Conservation (phyloP, 2,797 vertebrate genomes). For the Pangasius mekongensis region DNA sequence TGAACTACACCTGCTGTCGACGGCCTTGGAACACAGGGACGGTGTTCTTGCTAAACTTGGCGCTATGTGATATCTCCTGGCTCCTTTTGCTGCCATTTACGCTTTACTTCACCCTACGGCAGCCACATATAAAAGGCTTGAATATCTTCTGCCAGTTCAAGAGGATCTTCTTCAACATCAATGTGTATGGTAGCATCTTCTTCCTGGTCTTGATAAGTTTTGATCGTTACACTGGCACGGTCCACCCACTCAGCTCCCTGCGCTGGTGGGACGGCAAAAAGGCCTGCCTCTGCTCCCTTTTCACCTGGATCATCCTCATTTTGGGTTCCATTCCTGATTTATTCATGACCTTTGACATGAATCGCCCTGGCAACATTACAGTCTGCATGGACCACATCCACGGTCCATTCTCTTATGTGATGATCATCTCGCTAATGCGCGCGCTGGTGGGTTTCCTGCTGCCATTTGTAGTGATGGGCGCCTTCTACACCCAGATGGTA, state of each 20-base stretch:
- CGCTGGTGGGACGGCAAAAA: conserved; percentile 79
- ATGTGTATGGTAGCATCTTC: conserved; percentile 79
- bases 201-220: conserved; percentile 82
- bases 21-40: conserved; percentile 73
- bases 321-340: conserved; percentile 71
- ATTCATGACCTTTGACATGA: conserved; percentile 63
- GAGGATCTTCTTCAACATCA: conserved; percentile 78
- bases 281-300: conserved; percentile 70
- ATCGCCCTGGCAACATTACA: conserved; percentile 32
- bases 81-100: conserved; percentile 77
- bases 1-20: conserved; percentile 69
- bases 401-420: conserved; percentile 62
- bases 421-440: conserved; percentile 66
- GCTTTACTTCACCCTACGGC: conserved; percentile 73
- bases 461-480: conserved; percentile 72
- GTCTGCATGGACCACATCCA: conserved; percentile 66
- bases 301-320: conserved; percentile 69
- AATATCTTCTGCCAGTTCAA: conserved; percentile 74
- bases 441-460: conserved; percentile 74
- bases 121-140: conserved; percentile 47
- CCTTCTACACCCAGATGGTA: conserved; percentile 72
- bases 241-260: conserved; percentile 77
- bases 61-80: conserved; percentile 80
- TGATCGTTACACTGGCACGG: conserved; percentile 77
- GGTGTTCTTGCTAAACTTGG: conserved; percentile 79